phyloP scores from a whole-genome alignment of 2,888 invertebrate genomes.

The Neocrepidodera transversa region DNA sequence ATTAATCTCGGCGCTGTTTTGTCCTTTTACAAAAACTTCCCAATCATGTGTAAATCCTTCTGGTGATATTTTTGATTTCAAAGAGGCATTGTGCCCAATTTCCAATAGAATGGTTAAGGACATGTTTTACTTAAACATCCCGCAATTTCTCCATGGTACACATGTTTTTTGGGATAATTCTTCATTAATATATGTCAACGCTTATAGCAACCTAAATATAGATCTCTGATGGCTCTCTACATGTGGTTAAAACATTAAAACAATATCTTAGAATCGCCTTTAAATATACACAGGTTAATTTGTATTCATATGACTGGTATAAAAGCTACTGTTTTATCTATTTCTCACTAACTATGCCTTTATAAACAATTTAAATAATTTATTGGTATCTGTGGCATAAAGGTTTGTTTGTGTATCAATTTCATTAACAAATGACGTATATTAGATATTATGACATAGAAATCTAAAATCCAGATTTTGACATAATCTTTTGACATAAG shows the following conservation, averaged over 20 bases:
- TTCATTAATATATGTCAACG: constrained; percentile 36
- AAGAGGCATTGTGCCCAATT: constrained; percentile 88
- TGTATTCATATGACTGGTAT: background rate
- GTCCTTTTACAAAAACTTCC: constrained; percentile 92
- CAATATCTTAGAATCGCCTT: constrained; percentile 3
- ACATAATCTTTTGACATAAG: constrained; percentile 25
- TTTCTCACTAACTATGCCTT: constrained; percentile 17
- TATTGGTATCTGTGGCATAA: constrained; percentile 15
- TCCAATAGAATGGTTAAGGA: constrained; percentile 84
- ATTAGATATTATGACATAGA: constrained; percentile 12
- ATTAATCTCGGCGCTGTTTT: constrained; percentile 85
- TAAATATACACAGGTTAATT: constrained; percentile 7
- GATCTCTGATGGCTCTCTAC: constrained; percentile 34
- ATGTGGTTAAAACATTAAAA: constrained; percentile 35
- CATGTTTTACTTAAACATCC: constrained; percentile 60
- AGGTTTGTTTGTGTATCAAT: constrained; percentile 35
- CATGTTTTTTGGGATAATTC: constrained; percentile 31
- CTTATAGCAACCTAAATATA: constrained; percentile 42
- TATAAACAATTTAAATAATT: constrained; percentile 12
- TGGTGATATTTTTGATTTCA: constrained; percentile 80
- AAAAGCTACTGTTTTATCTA: constrained; percentile 13
- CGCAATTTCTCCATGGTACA: constrained; percentile 35
- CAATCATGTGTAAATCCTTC: constrained; percentile 98
- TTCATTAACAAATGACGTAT: constrained; percentile 27
- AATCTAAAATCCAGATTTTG: constrained; percentile 2